Evolutionary conservation across 2,888 invertebrate species (phyloP).

Genomic region (Spodoptera littoralis): DNA sequence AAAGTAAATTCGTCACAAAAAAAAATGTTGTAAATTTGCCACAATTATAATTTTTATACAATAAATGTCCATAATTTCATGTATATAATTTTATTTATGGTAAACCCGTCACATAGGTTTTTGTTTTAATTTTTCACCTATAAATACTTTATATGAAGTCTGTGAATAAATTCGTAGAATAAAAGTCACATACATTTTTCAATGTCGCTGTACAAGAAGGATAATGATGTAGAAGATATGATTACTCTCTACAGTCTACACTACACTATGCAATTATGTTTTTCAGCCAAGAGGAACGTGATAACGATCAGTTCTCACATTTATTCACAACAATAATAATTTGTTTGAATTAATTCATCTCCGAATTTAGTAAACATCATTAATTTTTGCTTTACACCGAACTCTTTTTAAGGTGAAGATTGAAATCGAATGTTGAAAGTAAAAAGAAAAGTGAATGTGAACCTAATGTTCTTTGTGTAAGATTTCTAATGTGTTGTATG

Average conservation of each 20-base stretch:
- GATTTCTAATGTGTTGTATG: neutral
- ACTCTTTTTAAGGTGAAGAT: conserved; percentile 36
- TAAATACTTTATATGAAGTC: too few species aligned
- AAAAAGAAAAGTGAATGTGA: conserved; percentile 22
- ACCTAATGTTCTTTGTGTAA: conserved; percentile 1
- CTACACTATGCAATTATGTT: conserved; percentile 20
- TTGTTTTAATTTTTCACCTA: too few species aligned
- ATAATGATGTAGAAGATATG: conserved; percentile 22
- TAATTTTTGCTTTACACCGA: conserved; percentile 16
- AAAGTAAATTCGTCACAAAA: too few species aligned
- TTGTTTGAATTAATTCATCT: conserved; percentile 30
- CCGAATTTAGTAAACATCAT: conserved; percentile 24
- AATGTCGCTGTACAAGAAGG: conserved; percentile 1
- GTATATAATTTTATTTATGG: too few species aligned
- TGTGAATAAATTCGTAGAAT: too few species aligned
- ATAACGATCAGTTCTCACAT: conserved; percentile 39
- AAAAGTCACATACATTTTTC: neutral
- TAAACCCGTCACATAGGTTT: too few species aligned
- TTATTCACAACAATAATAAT: conserved; percentile 31
- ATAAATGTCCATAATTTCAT: too few species aligned
- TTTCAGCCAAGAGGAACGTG: conserved; percentile 20
- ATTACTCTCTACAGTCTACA: conserved; percentile 25
- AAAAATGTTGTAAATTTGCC: too few species aligned
- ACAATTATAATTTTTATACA: too few species aligned
- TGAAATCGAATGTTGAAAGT: conserved; percentile 11